These are phyloP conservation scores for Volucella inflata DNA, from an alignment of 2,888 invertebrate genomes.

Conservation along the genomic window DNA sequence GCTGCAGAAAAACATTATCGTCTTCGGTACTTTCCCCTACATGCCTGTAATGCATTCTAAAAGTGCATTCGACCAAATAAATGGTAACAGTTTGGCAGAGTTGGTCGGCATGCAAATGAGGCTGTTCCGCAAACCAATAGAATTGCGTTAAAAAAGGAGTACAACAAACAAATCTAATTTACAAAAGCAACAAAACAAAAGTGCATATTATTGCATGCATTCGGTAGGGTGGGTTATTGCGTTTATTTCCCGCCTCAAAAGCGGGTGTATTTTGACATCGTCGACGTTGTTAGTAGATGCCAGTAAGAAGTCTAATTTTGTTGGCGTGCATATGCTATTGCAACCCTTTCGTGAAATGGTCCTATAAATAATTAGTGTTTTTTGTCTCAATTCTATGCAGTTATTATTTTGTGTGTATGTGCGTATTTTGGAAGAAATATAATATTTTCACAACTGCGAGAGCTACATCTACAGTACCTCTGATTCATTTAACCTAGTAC, in stretches of 20 bases:
- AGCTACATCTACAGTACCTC: neutral
- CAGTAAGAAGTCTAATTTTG: constrained; percentile 37
- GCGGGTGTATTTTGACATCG: constrained; percentile 61
- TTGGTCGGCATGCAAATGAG: constrained; percentile 33
- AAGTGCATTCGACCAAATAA: constrained; percentile 39
- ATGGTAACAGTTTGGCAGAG: constrained; percentile 26
- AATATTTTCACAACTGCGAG: neutral
- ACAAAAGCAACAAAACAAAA: constrained; percentile 19
- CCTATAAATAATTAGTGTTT: constrained; percentile 21
- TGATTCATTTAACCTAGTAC: constrained; percentile 60
- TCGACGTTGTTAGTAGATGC: constrained; percentile 3
- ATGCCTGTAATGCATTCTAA: constrained; percentile 7
- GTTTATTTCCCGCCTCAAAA: constrained; percentile 31
- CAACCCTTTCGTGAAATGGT: constrained; percentile 48
- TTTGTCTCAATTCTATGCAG: constrained; percentile 49
- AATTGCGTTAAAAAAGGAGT: constrained; percentile 12
- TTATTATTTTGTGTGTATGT: constrained; percentile 60
- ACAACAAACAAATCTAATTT: constrained; percentile 57
- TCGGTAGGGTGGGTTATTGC: constrained; percentile 56
- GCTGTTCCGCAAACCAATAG: constrained; percentile 19
- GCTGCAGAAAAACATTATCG: too few species aligned
- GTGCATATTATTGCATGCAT: neutral
- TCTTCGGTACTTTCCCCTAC: too few species aligned
- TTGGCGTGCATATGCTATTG: constrained; percentile 52
- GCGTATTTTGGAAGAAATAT: constrained; percentile 25